Evolutionary conservation across 2,888 invertebrate genomes (phyloP).

Genomic region (Leptogaster cylindrica): DNA sequence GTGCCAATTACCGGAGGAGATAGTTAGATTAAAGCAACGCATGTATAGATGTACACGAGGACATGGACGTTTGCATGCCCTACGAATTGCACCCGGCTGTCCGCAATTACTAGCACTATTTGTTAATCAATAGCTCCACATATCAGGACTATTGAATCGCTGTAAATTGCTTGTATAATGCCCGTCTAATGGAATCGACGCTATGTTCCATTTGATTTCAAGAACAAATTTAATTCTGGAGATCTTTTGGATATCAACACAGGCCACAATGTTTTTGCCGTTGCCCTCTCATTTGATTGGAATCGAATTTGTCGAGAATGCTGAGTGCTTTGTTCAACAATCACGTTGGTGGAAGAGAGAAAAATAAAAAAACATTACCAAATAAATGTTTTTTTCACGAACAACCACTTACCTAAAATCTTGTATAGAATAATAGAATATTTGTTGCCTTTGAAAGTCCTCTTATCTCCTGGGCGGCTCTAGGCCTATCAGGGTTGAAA

Average conservation of each 20-base stretch:
- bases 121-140: conserved; percentile 11
- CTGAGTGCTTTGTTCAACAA: too few relatives aligned
- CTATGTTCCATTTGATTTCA: neutral
- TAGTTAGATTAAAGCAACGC: conserved; percentile 1
- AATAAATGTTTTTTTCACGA: too few relatives aligned
- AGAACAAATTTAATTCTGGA: neutral
- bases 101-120: conserved; percentile 7
- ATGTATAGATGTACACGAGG: neutral
- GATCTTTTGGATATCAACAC: neutral
- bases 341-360: too few relatives aligned
- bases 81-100: neutral
- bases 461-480: too few relatives aligned
- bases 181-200: neutral
- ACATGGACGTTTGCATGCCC: neutral
- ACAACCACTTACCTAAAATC: too few relatives aligned
- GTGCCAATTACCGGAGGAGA: neutral
- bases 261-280: too few relatives aligned
- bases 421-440: too few relatives aligned
- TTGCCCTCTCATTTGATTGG: too few relatives aligned
- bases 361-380: too few relatives aligned
- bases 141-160: neutral
- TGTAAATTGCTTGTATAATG: conserved; percentile 15
- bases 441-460: too few relatives aligned
- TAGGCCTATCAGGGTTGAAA: too few relatives aligned
- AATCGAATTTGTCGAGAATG: too few relatives aligned